A percentile compares a stretch with the other conserved stretches of the same genome.
Evolutionary conservation across 2,797 vertebrate genomes (phyloP).

Genomic region (Anableps anableps): DNA sequence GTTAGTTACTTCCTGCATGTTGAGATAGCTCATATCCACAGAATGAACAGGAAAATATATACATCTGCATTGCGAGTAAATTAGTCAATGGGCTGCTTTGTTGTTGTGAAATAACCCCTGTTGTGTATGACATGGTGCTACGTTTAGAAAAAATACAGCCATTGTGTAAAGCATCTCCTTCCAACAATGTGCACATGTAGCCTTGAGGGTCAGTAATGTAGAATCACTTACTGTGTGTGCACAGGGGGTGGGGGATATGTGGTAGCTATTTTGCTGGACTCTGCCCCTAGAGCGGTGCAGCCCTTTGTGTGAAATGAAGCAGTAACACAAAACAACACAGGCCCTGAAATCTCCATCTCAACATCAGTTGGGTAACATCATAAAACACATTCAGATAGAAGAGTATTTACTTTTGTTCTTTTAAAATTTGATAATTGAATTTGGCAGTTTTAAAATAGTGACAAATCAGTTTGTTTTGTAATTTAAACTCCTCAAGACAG

Average conservation of each 20-base stretch:
- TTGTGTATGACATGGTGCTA: constrained; percentile 23
- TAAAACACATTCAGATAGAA: background rate
- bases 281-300: constrained; percentile 19
- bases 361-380: background rate
- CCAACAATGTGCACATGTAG: constrained; percentile 31
- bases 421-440: background rate
- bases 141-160: constrained; percentile 5
- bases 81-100: constrained; percentile 36
- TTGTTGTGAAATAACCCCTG: constrained; percentile 36
- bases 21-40: constrained; percentile 30
- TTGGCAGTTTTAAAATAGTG: background rate
- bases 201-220: constrained; percentile 36
- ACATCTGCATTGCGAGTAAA: constrained; percentile 32
- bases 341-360: constrained; percentile 8
- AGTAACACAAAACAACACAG: constrained; percentile 27
- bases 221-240: constrained; percentile 21
- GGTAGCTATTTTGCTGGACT: constrained; percentile 12
- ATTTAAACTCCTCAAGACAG: background rate
- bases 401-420: background rate
- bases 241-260: constrained; percentile 23
- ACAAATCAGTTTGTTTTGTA: background rate
- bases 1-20: constrained; percentile 40
- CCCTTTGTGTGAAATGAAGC: constrained; percentile 22
- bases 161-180: constrained; percentile 34
- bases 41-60: constrained; percentile 5